Percentiles rank a stretch among this genome's conserved stretches.
phyloP scores from a whole-genome alignment of 2,797 vertebrate genomes.

The Pipistrellus nathusii region DNA sequence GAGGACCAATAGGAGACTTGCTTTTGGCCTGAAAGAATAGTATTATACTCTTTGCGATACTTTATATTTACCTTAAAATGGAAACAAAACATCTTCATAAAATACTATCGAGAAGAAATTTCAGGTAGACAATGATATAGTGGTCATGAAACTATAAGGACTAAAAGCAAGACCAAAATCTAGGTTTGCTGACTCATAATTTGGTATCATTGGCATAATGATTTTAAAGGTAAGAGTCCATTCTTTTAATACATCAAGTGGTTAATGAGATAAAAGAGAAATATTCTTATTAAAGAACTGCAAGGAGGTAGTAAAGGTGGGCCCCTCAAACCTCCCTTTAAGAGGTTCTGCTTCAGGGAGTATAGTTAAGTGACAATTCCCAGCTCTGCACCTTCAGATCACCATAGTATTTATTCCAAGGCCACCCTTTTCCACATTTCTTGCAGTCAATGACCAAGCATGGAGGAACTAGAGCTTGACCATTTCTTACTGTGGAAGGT shows the following conservation, averaged over 20 bases:
- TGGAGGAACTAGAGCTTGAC: neutral
- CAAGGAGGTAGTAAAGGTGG: fast-evolving
- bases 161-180: neutral
- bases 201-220: neutral
- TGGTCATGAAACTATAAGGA: neutral
- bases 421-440: neutral
- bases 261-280: neutral
- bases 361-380: neutral
- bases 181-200: neutral
- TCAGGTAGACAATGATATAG: neutral
- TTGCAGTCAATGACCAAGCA: neutral
- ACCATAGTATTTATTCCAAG: neutral
- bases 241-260: neutral
- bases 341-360: neutral
- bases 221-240: neutral
- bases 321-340: neutral
- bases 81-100: neutral
- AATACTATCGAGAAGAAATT: neutral
- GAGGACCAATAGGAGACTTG: neutral
- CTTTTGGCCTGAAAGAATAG: neutral
- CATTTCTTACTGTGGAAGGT: neutral
- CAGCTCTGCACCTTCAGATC: neutral
- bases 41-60: neutral
- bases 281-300: neutral
- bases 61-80: neutral